Conservation (phyloP, 2,888 invertebrate species). For the Apamea epomidion region DNA sequence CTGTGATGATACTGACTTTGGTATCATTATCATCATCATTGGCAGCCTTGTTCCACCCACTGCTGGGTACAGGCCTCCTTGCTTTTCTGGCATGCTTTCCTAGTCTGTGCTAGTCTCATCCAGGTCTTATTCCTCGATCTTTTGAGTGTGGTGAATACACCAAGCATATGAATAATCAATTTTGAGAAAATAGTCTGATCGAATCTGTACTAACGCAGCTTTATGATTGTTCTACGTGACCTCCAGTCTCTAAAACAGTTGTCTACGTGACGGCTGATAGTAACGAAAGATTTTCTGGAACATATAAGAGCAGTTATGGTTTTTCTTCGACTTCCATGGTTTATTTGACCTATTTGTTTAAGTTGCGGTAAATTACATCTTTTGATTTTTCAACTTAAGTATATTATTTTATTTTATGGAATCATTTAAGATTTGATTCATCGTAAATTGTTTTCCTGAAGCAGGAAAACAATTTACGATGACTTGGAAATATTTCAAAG, state of each 20-base stretch:
- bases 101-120: not conserved
- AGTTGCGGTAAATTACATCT: not conserved
- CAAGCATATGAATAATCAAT: not conserved
- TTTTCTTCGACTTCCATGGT: not conserved
- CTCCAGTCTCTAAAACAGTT: slow-evolving; percentile 10
- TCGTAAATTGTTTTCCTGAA: not conserved
- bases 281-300: slow-evolving; percentile 1
- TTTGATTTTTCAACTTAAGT: not conserved
- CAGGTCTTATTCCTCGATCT: not conserved
- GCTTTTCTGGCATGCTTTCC: not conserved
- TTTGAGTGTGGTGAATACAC: not conserved
- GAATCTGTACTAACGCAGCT: not conserved
- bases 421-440: not conserved
- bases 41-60: not conserved
- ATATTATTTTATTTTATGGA: not conserved
- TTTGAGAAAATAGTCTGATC: not conserved
- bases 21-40: not conserved
- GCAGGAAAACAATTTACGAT: too few species aligned
- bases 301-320: not conserved
- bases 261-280: slow-evolving; percentile 43
- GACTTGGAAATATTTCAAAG: not conserved
- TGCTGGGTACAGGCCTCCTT: not conserved
- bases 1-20: not conserved
- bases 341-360: not conserved
- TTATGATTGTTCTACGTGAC: slow-evolving; percentile 41